Base-by-base conservation (phyloP, 2,797 vertebrate species). In the Ambastaia sidthimunki region DNA sequence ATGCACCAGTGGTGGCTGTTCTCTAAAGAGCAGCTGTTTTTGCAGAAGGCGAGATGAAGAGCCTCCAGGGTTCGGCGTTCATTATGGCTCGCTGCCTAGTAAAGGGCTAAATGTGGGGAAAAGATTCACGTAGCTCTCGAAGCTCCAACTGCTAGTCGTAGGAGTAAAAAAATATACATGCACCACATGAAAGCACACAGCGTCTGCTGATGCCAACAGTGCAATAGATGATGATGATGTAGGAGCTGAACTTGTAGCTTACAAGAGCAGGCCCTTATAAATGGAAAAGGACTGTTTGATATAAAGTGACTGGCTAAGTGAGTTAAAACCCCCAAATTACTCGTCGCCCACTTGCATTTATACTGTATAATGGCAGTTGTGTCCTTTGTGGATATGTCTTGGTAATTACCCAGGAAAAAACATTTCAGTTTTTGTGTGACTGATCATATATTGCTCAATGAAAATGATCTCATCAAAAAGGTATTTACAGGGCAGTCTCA, bases 251-350 rank as follows among this genome's bases (percentile, higher is more conserved):
- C 76, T 59, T 65, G 67, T 73, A 63, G 74, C 84, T 84, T 74
- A 74, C 73, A 86, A 80, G 86, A 62, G 25, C 25, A 11, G 63
- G 74, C 72, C 86, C 65, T 59, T 76, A 84, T 88, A 87, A 90
- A 90, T 88, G 85, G 85, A 90, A 92, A 89, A 89, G 60, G 80
- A 83, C 82, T 88, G 89, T 91, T 89, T 88, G 81, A 83, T 80
- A 65, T 15, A 19, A 31, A 41, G 62, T 59, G 37, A 21, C 15
- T 73, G 19, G 13, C 23, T 60, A 16, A 60, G 57, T 31, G 59
- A 62, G 59, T 62, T 62, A 62, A 62, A 60, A 7, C 23, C 13
- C 25, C 23, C 12, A 62, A 69, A 59, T 70, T 59, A 52, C 48
- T 71, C 7, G 34, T 66, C n/a, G 10, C 65, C 59, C 68, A 71